Base-by-base conservation (phyloP, 2,888 invertebrate genomes). In the Lasioglossum figueresi region DNA sequence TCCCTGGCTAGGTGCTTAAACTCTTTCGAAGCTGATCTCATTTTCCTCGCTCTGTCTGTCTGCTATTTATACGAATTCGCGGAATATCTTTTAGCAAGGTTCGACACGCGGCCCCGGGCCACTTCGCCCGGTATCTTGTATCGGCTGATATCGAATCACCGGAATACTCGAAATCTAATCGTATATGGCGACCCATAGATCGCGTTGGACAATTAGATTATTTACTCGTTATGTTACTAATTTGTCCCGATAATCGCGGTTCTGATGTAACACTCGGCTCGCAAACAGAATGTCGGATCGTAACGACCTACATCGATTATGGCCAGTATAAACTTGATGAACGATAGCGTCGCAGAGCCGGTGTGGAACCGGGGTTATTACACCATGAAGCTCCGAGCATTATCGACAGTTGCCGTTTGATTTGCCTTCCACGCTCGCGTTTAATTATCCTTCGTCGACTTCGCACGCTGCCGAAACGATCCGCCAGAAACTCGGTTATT, bases 241-340 rank as follows among this genome's bases (percentile, higher is more conserved):
- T 70, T 70, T 37, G 70, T 40, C n/a, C 5, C n/a, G 40, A 70
- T 70, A 70, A 70, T 27, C 40, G 40, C 37, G 40, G 14, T 40
- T 40, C 40, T 40, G 40, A 12, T 70, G 23, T n/a, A n/a, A 70
- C 40, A 70, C 40, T 12, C 37, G 23, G 70, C 23, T n/a, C 2
- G 40, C n/a, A 43, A 70, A 70, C n/a, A n/a, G 23, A 40, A 70
- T 40, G n/a, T 14, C 37, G 70, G 40, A 70, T 40, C 40, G 70
- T 40, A n/a, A 70, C 59, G 77, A 80, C 80, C 85, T 34, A 81
- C 74, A 82, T 86, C 59, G 75, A 79, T 85, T 79, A 79, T 63
- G 73, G 23, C 14, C 56, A n/a, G 48, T 34, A 56, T 63, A 45
- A 79, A 52, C 23, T 70, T 63, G 86, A 86, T 86, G 76, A 75